Base-by-base conservation (phyloP, 2,797 vertebrate species). In the Heterohyrax brucei region DNA sequence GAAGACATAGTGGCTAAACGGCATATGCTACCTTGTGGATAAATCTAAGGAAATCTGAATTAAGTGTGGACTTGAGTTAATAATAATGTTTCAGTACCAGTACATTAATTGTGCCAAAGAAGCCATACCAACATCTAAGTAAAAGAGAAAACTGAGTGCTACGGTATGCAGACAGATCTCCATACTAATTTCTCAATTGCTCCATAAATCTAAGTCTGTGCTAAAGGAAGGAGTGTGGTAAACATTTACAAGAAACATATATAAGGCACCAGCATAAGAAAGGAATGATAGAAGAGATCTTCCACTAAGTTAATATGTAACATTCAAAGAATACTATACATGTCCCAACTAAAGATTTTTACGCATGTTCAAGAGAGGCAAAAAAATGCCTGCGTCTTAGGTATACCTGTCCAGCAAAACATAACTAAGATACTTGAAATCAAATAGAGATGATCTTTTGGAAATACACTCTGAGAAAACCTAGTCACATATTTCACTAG, bases 81-180 rank as follows among this genome's bases (percentile, higher is more conserved):
- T 48, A 77, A 19, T 28, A 75, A 28, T 59, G 7, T 56, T 80
- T 79, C 56, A 56, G 26, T 6, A 70, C 82, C 50, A 84, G 22
- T 77, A 80, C 30, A n/a, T 83, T 89, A 80, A 77, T 39, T 64
- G 6, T 82, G 24, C 87, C n/a, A 80, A 91, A 77, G 22, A 85
- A 56, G 53, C 12, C 12, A 56, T 14, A 14, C 53, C 18, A 16
- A 56, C 12, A 50, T 33, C 9, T 62, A 70, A 79, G 53, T 79
- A 64, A 82, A 3, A 50, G 39, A 33, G 5, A 24, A 92, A 83
- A 68, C 4, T 61, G 1, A 4, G 46, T 10, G 0, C 39, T 39
- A 39, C 73, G 8, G 8, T 5, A 1, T 56, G 66, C 28, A n/a
- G 26, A 7, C n/a, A 24, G 78, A 80, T 30, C n/a, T 76, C 21